Evolutionary conservation across 1,140 invertebrate species (phyloP).

Genomic region (Eufriesea mexicana): DNA sequence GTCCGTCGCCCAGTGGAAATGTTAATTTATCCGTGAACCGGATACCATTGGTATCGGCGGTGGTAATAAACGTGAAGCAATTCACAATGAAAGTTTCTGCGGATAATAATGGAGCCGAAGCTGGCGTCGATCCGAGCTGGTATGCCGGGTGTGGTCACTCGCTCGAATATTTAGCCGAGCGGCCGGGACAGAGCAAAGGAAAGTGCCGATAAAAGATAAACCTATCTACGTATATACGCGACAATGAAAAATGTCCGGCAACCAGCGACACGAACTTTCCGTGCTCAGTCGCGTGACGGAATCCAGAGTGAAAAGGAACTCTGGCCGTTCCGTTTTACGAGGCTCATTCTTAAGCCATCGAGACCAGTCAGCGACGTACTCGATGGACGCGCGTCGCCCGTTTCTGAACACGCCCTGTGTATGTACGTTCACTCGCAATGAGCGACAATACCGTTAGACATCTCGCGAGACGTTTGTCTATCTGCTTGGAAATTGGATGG

Average conservation of each 20-base stretch:
- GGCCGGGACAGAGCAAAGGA: constrained; percentile 40
- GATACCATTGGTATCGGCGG: constrained; percentile 35
- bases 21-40: constrained; percentile 47
- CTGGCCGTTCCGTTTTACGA: neutral
- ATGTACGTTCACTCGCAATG: too few relatives aligned
- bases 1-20: constrained; percentile 30
- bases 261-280: constrained; percentile 23
- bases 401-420: too few relatives aligned
- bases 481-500: too few relatives aligned
- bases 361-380: neutral
- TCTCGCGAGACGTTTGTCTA: too few relatives aligned
- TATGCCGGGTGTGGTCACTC: constrained; percentile 77
- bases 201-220: constrained; percentile 74
- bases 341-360: constrained; percentile 9
- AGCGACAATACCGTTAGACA: too few relatives aligned
- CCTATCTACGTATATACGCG: constrained; percentile 33
- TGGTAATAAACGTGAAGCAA: constrained; percentile 46
- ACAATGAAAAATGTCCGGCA: constrained; percentile 64
- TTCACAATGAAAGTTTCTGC: constrained; percentile 59
- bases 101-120: constrained; percentile 47
- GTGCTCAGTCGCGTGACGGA: constrained; percentile 48
- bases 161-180: constrained; percentile 60
- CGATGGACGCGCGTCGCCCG: too few relatives aligned
- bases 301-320: constrained; percentile 42
- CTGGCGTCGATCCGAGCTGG: constrained; percentile 58